Evolutionary conservation across 2,797 vertebrate genomes (phyloP), one percentile per base, ranked within the genome.

Genomic region (Pampus argenteus): DNA sequence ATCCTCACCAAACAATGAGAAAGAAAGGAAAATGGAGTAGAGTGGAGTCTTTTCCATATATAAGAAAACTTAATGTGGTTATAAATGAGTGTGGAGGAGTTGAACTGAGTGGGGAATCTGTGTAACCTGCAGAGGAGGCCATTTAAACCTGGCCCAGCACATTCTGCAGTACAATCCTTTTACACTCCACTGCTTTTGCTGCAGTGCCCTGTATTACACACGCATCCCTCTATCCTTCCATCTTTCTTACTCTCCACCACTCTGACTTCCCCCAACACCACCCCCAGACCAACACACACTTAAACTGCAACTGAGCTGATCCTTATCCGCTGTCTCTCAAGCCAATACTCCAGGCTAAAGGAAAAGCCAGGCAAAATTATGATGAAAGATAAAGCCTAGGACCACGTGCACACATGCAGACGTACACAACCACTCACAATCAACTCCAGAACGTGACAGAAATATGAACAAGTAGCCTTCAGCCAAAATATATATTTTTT

Each of bases 151-250:
- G 85, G 76, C 81, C 86, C 70, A 77, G 74, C 83, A 84, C 79
- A 82, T 29, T 83, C 86, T 89, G 86, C 67, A 55, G 75, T 80
- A 77, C 78, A 79, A 66, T 86, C 81, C 79, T 86, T 92, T 89
- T 82, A 85, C 91, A 91, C 83, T 85, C 79, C 79, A 85, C 77
- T 87, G 86, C 79, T 75, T 89, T 87, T 90, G 88, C 90, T 88
- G 90, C 90, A 92, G 91, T 92, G 88, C 64, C 79, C 88, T 58
- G 78, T 89, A 81, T 86, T 85, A 83, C 79, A 58, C 83, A 72
- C 70, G 82, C 88, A 77, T 89, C 79, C 70, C 66, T 88, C 80
- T 71, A 79, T 86, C 86, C 85, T 76, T 91, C 83, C 70, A 82
- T 88, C 88, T 86, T 85, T 72, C 81, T 80, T 78, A 28, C 74